Percentiles rank a stretch among this genome's conserved stretches.
These are phyloP conservation scores for Cyclargus thomasi DNA, from an alignment of 1,140 invertebrate genomes.

Conservation along the genomic window DNA sequence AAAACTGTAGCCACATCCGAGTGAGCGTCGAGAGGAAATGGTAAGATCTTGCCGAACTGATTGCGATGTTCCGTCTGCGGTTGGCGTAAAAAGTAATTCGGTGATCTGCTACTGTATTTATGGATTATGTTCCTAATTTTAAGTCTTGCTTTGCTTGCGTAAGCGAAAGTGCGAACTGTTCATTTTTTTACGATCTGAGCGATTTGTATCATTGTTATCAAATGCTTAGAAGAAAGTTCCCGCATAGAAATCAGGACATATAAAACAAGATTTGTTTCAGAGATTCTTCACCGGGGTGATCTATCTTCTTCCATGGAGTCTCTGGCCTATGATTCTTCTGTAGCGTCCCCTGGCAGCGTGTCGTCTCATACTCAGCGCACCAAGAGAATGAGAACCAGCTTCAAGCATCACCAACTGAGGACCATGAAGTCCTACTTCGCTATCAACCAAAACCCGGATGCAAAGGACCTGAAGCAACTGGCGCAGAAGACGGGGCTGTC, in stretches of 20 bases:
- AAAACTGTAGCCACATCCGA: constrained; percentile 10
- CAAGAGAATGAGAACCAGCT: constrained; percentile 96
- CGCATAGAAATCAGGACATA: not conserved
- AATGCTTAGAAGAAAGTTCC: too few relatives aligned
- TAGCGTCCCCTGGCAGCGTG: constrained; percentile 81
- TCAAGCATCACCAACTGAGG: constrained; percentile 96
- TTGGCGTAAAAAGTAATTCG: not conserved
- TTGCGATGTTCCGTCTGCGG: constrained; percentile 3
- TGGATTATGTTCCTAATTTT: not conserved
- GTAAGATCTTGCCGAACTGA: constrained; percentile 7
- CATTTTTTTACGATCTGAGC: too few relatives aligned
- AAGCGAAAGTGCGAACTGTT: too few relatives aligned
- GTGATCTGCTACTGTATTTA: not conserved
- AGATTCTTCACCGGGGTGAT: constrained; percentile 83
- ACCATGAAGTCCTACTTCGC: constrained; percentile 98
- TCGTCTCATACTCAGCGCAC: constrained; percentile 79
- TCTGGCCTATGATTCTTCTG: constrained; percentile 82
- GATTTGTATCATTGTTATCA: too few relatives aligned
- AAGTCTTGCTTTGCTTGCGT: too few relatives aligned
- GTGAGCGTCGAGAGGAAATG: not conserved
- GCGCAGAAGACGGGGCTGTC: constrained; percentile 97
- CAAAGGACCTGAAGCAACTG: constrained; percentile 95
- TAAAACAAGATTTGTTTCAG: constrained; percentile 64
- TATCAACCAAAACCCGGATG: constrained; percentile 97
- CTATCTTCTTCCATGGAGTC: constrained; percentile 87